phyloP scores from a whole-genome alignment of 1,140 invertebrate genomes.

The Orchesella cincta region DNA sequence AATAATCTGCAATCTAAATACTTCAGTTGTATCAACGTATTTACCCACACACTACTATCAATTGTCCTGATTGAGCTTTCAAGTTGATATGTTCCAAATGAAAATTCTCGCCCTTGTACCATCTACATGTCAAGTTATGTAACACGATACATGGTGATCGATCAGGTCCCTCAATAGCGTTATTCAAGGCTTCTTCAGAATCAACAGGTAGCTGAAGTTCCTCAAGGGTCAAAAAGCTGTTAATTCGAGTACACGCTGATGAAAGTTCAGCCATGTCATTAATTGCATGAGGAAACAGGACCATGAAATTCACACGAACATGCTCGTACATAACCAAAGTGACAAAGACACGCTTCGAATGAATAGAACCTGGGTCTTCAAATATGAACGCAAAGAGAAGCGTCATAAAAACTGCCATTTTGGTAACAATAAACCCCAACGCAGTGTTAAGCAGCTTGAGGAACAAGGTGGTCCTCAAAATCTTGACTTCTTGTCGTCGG shows the following conservation, averaged over 20 bases:
- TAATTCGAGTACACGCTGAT: neutral
- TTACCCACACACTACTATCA: neutral
- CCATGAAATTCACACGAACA: neutral
- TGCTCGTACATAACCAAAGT: conserved; percentile 12
- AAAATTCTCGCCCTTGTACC: neutral
- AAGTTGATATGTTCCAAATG: neutral
- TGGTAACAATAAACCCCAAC: neutral
- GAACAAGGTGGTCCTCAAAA: conserved; percentile 4
- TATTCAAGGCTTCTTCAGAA: neutral
- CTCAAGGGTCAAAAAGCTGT: neutral
- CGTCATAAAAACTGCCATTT: neutral
- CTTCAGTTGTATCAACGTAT: too few species aligned
- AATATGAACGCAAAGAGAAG: neutral
- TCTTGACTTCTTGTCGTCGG: neutral
- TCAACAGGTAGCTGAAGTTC: neutral
- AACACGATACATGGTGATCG: neutral
- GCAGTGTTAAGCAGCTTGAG: neutral
- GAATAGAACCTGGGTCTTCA: neutral
- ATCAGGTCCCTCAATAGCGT: neutral
- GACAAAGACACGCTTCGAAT: neutral
- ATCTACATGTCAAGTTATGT: neutral
- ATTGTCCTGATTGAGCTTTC: neutral
- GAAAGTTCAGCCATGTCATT: neutral
- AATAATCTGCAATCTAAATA: neutral
- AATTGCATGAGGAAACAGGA: neutral